Percentiles rank a stretch among this genome's conserved stretches.
These are phyloP conservation scores for Podarcis siculus DNA, from an alignment of 2,797 vertebrate genomes.

Conservation along the genomic window DNA sequence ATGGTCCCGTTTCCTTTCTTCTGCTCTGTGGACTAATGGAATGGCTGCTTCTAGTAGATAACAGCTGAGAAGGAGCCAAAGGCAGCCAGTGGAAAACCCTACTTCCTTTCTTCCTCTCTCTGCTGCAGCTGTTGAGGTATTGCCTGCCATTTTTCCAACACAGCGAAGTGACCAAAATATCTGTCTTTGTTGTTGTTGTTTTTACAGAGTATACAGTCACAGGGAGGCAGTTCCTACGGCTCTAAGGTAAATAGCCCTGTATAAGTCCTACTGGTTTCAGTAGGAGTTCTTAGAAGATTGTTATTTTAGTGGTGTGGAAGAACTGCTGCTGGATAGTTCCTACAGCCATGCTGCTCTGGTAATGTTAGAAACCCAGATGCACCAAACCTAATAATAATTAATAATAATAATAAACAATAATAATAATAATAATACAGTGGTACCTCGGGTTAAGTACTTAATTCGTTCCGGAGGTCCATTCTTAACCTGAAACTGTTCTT, in stretches of 20 bases:
- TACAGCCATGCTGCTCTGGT: neutral
- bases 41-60: too few species aligned
- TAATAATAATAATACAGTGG: too few species aligned
- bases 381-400: too few species aligned
- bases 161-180: neutral
- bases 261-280: neutral
- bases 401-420: too few species aligned
- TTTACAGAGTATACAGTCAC: slow-evolving; percentile 29
- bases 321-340: neutral
- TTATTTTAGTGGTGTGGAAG: neutral
- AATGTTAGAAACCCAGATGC: neutral
- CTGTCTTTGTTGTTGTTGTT: neutral
- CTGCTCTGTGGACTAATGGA: too few species aligned
- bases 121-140: neutral
- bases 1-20: neutral
- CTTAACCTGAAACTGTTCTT: too few species aligned
- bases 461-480: too few species aligned
- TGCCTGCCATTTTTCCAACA: neutral
- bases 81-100: too few species aligned
- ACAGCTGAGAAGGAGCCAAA: too few species aligned
- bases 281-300: neutral
- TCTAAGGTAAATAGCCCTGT: slow-evolving; percentile 9
- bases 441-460: too few species aligned
- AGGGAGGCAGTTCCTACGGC: slow-evolving; percentile 2
- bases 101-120: neutral